Base-by-base conservation (phyloP, 1,140 invertebrate species). In the Megathymus violae region DNA sequence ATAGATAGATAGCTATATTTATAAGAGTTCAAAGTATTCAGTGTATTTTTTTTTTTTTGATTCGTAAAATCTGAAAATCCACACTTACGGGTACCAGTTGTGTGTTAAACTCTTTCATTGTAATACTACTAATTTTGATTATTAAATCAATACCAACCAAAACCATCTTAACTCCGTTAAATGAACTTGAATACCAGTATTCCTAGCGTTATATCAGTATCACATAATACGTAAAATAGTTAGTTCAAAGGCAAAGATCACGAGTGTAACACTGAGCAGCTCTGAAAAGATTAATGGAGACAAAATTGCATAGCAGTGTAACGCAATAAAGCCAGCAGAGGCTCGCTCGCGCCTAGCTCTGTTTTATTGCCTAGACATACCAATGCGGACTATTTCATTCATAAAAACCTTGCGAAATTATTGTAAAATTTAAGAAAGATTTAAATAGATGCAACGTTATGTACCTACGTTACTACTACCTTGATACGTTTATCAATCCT, bases 271-370 rank as follows among this genome's bases (percentile, higher is more conserved):
- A 76, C 70, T 72, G 75, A 82, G 82, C 77, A 80, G 71, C 72
- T 69, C 68, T 58, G 70, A 73, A 80, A 85, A 87, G 84, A 88
- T 89, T 87, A 89, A 89, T 87, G 82, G 84, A 74, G 74, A 77
- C 80, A 80, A 84, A 89, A 88, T 88, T 87, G 79, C 84, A 85
- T 82, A 66, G 79, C 76, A 73, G 74, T 71, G 71, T 74, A 77
- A 76, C 80, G 82, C 78, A 86, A 86, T 87, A 89, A 86, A 85
- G 70, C 67, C 64, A n/a, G 65, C 19, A 67, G 58, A 68, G 78
- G n/a, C n/a, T n/a, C n/a, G 73, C 64, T 70, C 75, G 51, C 74
- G 61, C 66, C 65, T 64, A 64, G 68, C 74, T 70, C 62, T 80
- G 68, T 82, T 85, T 81, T 85, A 82, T 78, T 74, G 73, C 72